These are phyloP conservation scores for Peromyscus polionotus DNA, from an alignment of 2,113 vertebrate species.

Conservation along the genomic window DNA sequence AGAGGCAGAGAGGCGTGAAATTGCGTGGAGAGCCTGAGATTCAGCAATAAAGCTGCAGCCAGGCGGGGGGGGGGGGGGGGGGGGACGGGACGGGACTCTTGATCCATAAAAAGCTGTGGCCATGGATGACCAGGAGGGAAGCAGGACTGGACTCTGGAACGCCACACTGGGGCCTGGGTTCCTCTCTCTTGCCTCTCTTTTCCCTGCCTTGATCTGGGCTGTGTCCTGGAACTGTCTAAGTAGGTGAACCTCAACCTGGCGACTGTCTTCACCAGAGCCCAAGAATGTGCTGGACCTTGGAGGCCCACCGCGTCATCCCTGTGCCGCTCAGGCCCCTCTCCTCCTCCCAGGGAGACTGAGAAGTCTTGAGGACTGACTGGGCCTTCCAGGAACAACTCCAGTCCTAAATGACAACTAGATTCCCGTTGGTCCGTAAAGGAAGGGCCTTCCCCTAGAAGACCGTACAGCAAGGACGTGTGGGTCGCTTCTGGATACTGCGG, in stretches of 20 bases:
- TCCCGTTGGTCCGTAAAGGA: neutral
- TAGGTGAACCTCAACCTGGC: neutral
- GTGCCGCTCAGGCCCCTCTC: neutral
- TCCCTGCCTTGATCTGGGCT: neutral
- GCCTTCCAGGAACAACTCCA: neutral
- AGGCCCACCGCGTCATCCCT: neutral
- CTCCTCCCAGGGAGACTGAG: neutral
- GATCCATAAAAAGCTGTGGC: conserved; percentile 73
- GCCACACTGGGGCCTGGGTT: neutral
- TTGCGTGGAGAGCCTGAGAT: conserved; percentile 80
- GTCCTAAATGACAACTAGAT: neutral
- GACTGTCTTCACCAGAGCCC: neutral
- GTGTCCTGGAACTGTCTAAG: neutral
- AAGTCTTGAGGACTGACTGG: neutral
- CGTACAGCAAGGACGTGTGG: neutral
- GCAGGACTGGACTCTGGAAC: conserved; percentile 49
- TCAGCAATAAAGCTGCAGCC: conserved; percentile 72
- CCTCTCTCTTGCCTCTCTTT: neutral
- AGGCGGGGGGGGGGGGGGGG: neutral
- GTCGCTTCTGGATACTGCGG: conserved; percentile 62
- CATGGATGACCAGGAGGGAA: conserved; percentile 43
- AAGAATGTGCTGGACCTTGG: neutral
- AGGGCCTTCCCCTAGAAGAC: neutral
- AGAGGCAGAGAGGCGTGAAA: conserved; percentile 84
- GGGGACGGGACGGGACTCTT: too few relatives aligned